These are phyloP conservation scores for Oceanodroma tethys DNA, from an alignment of 2,113 vertebrate genomes.

Conservation along the genomic window DNA sequence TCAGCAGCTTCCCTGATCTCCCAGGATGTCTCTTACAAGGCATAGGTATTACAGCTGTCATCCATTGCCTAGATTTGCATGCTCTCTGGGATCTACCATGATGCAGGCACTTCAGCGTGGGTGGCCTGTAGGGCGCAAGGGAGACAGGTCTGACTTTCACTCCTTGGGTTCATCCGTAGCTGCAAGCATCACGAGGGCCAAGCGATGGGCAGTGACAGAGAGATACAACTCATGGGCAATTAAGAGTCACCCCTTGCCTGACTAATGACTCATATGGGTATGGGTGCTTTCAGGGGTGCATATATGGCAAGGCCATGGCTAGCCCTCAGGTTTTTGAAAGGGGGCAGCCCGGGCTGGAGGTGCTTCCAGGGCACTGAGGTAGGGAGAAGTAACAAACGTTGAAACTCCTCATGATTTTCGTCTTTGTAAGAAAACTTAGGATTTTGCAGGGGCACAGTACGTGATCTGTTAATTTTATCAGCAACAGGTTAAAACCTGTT, in stretches of 20 bases:
- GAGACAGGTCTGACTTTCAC: neutral
- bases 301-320: neutral
- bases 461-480: neutral
- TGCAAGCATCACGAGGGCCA: neutral
- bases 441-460: neutral
- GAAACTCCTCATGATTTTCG: neutral
- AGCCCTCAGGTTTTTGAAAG: neutral
- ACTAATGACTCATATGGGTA: neutral
- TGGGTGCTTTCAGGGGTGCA: neutral
- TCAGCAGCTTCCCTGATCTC: neutral
- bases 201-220: neutral
- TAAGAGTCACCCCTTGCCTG: neutral
- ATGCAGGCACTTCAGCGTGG: rapidly evolving
- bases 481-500: neutral
- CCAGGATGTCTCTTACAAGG: neutral
- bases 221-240: neutral
- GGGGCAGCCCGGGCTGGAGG: neutral
- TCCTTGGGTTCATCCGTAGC: neutral
- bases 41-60: rapidly evolving
- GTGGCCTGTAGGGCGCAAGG: neutral
- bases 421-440: neutral
- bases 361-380: neutral
- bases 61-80: neutral
- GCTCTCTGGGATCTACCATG: rapidly evolving
- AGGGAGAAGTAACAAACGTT: neutral